phyloP scores from a whole-genome alignment of 2,888 invertebrate species.

The Tetrapedia diversipes region DNA sequence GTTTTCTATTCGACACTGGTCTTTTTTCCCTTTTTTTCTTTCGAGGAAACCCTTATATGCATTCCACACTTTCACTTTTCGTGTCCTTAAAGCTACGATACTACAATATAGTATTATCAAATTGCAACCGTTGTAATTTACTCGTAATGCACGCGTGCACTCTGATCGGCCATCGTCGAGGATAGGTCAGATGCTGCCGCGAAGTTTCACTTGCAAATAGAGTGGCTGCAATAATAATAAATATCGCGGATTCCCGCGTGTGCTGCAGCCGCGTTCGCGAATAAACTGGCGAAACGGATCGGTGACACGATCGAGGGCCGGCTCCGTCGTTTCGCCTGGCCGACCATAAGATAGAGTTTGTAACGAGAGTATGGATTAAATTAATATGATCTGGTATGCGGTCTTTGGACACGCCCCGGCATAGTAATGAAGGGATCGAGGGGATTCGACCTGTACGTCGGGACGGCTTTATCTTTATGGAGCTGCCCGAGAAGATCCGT shows the following conservation, averaged over 20 bases:
- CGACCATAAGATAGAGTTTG: conserved; percentile 38
- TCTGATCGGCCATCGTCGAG: conserved; percentile 13
- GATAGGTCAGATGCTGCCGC: conserved; percentile 15
- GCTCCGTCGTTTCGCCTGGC: conserved; percentile 25
- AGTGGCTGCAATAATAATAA: conserved; percentile 63
- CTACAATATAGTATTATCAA: no score
- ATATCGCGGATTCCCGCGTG: conserved; percentile 55
- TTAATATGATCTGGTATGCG: conserved; percentile 52
- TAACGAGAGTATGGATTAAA: conserved; percentile 55
- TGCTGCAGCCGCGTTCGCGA: neutral
- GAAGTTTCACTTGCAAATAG: conserved; percentile 63
- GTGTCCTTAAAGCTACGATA: no score
- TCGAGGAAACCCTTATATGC: no score
- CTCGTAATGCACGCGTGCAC: conserved; percentile 53
- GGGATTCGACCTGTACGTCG: conserved; percentile 11
- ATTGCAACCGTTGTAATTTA: no score
- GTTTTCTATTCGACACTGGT: no score
- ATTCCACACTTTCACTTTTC: no score
- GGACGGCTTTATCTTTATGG: conserved; percentile 45
- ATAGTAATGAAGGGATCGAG: conserved; percentile 52
- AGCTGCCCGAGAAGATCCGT: conserved; percentile 18
- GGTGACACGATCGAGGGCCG: neutral
- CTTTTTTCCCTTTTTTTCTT: no score
- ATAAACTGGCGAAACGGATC: conserved; percentile 35
- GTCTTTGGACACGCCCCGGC: conserved; percentile 30